A percentile compares a stretch with the other conserved stretches of the same genome.
phyloP scores from a whole-genome alignment of 2,113 vertebrate species.

The Sprattus sprattus region DNA sequence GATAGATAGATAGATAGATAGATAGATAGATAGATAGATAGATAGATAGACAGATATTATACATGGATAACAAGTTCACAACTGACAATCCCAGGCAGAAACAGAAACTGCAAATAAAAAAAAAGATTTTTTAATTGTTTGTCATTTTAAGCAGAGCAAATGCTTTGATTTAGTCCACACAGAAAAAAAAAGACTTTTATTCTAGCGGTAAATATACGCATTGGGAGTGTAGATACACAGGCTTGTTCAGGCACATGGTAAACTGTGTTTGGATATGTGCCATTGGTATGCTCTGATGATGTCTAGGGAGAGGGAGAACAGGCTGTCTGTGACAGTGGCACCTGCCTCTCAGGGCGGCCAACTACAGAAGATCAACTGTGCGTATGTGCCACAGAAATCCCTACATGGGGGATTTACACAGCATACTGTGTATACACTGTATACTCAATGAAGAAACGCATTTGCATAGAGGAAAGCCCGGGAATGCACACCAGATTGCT shows the following conservation, averaged over 20 bases:
- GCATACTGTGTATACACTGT: neutral
- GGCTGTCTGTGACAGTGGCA: conserved; percentile 4
- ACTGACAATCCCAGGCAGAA: neutral
- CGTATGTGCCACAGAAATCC: neutral
- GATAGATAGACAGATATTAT: neutral
- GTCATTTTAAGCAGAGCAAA: neutral
- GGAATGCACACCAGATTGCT: neutral
- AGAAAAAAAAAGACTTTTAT: conserved; percentile 55
- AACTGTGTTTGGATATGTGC: neutral
- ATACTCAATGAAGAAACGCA: neutral
- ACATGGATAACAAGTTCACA: neutral
- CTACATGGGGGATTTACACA: neutral
- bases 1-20: neutral
- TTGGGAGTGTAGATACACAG: conserved; percentile 42
- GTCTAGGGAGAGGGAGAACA: conserved; percentile 1
- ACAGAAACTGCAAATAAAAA: neutral
- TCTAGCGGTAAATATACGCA: conserved; percentile 59
- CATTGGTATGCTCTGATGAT: neutral
- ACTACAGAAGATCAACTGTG: conserved; percentile 9
- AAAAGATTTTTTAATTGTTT: neutral
- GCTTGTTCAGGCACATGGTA: conserved; percentile 14
- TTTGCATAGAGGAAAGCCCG: neutral
- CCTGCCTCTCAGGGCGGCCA: neutral
- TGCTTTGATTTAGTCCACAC: conserved; percentile 49
- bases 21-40: too few species aligned